Conservation (phyloP, 2,797 vertebrate genomes). For the Austrolebias charrua region DNA sequence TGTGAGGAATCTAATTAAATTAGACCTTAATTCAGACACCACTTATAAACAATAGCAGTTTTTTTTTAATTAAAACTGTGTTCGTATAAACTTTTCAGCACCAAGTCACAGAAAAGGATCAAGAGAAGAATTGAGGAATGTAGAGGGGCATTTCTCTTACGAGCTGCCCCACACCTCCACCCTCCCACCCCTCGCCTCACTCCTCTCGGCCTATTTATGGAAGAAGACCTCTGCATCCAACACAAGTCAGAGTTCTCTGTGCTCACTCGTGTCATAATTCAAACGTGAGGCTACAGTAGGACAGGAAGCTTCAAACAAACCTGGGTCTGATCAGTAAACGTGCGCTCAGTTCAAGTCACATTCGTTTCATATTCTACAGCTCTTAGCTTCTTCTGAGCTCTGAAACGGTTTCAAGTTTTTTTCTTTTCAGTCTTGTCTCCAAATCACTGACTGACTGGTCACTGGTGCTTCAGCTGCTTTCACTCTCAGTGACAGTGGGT, state of each 20-base stretch:
- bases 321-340: constrained; percentile 43
- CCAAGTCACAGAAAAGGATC: constrained; percentile 13
- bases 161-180: constrained; percentile 14
- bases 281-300: constrained; percentile 46
- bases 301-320: constrained; percentile 58
- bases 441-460: not conserved
- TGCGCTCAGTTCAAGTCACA: not conserved
- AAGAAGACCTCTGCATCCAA: constrained; percentile 67
- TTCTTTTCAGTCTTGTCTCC: not conserved
- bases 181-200: constrained; percentile 38
- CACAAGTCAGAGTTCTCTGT: constrained; percentile 53
- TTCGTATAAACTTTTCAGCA: not conserved
- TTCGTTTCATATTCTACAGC: too few relatives aligned
- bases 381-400: not conserved
- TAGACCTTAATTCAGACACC: too few relatives aligned
- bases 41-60: too few relatives aligned
- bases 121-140: constrained; percentile 53
- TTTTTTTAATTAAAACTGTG: too few relatives aligned
- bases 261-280: constrained; percentile 61
- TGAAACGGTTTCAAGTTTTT: not conserved
- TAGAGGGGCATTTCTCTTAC: constrained; percentile 58
- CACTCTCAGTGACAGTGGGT: not conserved
- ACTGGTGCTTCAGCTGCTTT: not conserved
- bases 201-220: constrained; percentile 81
- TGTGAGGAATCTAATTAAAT: not conserved